These are phyloP conservation scores for Syngnathus floridae DNA, from an alignment of 2,113 vertebrate genomes.

Conservation along the genomic window DNA sequence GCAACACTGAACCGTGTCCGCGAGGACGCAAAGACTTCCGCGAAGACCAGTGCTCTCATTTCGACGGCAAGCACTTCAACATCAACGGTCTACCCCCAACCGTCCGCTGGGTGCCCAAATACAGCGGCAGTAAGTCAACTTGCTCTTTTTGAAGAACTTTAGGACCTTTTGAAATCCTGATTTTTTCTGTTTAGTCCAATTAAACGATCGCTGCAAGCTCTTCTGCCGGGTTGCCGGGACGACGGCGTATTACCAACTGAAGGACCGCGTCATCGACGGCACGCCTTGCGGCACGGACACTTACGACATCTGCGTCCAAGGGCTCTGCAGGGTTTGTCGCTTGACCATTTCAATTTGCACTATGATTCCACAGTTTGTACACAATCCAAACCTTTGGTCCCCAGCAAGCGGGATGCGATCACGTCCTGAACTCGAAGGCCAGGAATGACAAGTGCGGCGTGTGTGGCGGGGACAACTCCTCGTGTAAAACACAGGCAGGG, in stretches of 20 bases:
- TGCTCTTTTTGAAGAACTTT: neutral
- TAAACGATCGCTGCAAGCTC: constrained; percentile 98
- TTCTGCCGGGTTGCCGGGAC: constrained; percentile 92
- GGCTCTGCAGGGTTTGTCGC: constrained; percentile 85
- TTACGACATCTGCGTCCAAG: constrained; percentile 95
- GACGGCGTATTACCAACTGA: constrained; percentile 89
- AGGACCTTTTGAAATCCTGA: neutral
- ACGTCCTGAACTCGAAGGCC: constrained; percentile 89
- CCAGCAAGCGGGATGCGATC: constrained; percentile 97
- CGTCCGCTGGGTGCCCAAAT: constrained; percentile 93
- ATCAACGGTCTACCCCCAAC: constrained; percentile 87
- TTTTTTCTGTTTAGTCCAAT: constrained; percentile 71
- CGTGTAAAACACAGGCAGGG: constrained; percentile 83
- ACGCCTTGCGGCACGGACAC: constrained; percentile 89
- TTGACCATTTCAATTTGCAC: neutral
- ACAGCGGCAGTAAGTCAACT: constrained; percentile 88
- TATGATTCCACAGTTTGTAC: neutral
- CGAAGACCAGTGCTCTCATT: constrained; percentile 90
- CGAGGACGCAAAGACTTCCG: constrained; percentile 84
- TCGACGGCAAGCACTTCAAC: constrained; percentile 93
- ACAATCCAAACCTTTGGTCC: constrained; percentile 9
- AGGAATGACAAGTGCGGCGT: constrained; percentile 92
- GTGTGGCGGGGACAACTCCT: constrained; percentile 93
- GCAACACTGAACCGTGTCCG: constrained; percentile 90
- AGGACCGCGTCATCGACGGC: constrained; percentile 88